Base-by-base conservation (phyloP, 1,140 invertebrate genomes). In the Drosophila suzukii region DNA sequence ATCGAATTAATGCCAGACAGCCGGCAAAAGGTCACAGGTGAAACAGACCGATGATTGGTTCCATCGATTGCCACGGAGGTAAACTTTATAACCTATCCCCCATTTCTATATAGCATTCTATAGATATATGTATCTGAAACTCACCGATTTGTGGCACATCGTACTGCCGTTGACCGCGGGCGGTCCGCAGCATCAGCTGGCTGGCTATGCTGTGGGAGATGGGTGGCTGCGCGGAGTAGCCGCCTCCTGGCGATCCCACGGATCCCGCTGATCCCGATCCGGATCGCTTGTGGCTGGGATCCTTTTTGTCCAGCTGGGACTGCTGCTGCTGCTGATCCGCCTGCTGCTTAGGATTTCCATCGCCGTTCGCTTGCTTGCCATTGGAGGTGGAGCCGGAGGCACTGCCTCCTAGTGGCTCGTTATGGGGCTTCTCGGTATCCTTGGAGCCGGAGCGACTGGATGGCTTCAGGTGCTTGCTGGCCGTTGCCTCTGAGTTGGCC, bases 91-190 rank as follows among this genome's bases (percentile, higher is more conserved):
- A 12, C 4, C 32, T 17, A 43, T 0, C 41, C 43, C 15, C 43
- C 4, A 44, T 4, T 32, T 4, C 8, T 27, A 27, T 1, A 20
- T 1, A 20, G 20, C 3, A 5, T 4, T 27, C n/a, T n/a, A n/a
- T n/a, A n/a, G n/a, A 3, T 27, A 27, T 49, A n/a, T 27, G 30
- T 8, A 49, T 13, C 4, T 32, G 0, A 32, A 43, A 94, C 95
- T 95, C 88, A 95, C 95, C 95, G 72, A 95, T 95, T 92, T 95
- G 95, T 72, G 95, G 95, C 60, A 95, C 94, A 91, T 95, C 95
- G 89, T 95, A 95, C 76, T 95, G 94, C 75, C 95, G 91, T 89
- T 94, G 94, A 54, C 94, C 94, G 78, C 95, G 93, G 57, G 94
- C 93, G 20, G 94, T 94, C 72, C 95, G 94, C 66, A 95, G 90